Conservation (phyloP, 35 echinoderm and acorn worm species). For the Apostichopus parvimensis region DNA sequence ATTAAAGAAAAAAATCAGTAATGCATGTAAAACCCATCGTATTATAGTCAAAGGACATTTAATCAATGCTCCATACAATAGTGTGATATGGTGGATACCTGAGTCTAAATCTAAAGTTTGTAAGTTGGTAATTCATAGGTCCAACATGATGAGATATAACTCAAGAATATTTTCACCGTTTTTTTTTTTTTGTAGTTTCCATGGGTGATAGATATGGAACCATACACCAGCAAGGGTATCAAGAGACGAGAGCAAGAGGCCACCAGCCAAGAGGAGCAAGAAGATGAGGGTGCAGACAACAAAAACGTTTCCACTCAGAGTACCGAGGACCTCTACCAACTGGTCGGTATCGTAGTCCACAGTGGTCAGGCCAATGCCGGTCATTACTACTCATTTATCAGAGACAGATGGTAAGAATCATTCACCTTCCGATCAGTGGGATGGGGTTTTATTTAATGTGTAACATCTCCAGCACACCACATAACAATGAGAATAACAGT, state of each 20-base stretch:
- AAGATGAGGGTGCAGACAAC: constrained; percentile 25
- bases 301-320: constrained; percentile 58
- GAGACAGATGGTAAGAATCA: constrained; percentile 81
- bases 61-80: no score
- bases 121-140: no score
- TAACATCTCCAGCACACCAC: no score
- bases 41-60: no score
- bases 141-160: no score
- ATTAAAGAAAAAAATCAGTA: no score
- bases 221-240: constrained; percentile 84
- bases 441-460: no score
- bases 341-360: constrained; percentile 92
- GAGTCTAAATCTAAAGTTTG: no score
- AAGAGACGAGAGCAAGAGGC: constrained; percentile 73
- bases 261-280: not conserved
- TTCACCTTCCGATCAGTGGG: not conserved
- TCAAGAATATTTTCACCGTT: not conserved
- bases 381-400: constrained; percentile 99
- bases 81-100: no score
- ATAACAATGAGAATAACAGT: no score
- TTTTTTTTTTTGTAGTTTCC: constrained; percentile 68
- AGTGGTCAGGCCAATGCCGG: constrained; percentile 98
- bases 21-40: no score
- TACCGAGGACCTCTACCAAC: constrained; percentile 85
- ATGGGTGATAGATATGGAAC: constrained; percentile 99